phyloP scores from a whole-genome alignment of 1,140 invertebrate genomes.

The Aricia agestis region DNA sequence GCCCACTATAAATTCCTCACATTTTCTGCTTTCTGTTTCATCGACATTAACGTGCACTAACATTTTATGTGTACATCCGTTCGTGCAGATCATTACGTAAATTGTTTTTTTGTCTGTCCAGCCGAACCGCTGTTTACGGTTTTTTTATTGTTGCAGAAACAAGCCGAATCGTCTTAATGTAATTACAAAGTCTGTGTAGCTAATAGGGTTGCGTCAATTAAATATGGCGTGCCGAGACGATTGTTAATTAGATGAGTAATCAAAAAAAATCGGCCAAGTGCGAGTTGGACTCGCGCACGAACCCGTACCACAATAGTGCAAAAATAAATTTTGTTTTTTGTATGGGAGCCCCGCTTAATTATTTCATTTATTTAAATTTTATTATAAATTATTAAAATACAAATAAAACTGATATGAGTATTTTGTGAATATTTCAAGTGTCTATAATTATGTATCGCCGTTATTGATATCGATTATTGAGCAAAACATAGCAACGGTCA shows the following conservation, averaged over 20 bases:
- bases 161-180: background rate
- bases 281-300: too few relatives aligned
- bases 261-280: background rate
- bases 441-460: too few relatives aligned
- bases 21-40: slow-evolving; percentile 32
- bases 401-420: too few relatives aligned
- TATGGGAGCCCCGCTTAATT: too few relatives aligned
- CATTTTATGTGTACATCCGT: slow-evolving; percentile 30
- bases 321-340: too few relatives aligned
- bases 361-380: too few relatives aligned
- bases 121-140: background rate
- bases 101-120: background rate
- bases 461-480: too few relatives aligned
- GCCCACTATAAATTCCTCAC: background rate
- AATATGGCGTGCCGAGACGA: background rate
- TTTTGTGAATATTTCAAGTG: too few relatives aligned
- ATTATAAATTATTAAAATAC: too few relatives aligned
- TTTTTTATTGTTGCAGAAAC: background rate
- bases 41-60: slow-evolving; percentile 32
- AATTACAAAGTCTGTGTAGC: background rate
- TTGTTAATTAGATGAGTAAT: background rate
- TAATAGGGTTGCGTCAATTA: slow-evolving; percentile 1
- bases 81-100: background rate
- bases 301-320: too few relatives aligned
- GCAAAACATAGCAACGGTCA: too few relatives aligned